phyloP scores from a whole-genome alignment of 2,888 invertebrate species.

The Cremastinae sp. region DNA sequence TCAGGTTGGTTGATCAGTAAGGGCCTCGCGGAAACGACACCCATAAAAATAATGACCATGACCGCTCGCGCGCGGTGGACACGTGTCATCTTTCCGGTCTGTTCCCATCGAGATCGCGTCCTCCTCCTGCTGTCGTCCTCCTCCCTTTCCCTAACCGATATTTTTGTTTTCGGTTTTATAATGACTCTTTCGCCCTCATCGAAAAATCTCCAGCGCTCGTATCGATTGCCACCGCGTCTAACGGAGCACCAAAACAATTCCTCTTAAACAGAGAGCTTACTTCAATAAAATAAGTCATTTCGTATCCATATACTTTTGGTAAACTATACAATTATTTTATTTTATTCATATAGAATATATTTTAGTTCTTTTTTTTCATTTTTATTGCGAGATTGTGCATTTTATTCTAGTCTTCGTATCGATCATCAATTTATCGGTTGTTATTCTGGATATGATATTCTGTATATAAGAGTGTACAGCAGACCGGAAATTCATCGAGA shows the following conservation, averaged over 20 bases:
- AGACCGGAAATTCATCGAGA: conserved; percentile 56
- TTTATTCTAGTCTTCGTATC: too few species aligned
- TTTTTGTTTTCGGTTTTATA: conserved; percentile 42
- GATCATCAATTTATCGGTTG: too few species aligned
- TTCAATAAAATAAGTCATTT: background rate
- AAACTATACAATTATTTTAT: too few species aligned
- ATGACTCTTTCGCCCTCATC: conserved; percentile 48
- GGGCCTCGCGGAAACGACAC: conserved; percentile 68
- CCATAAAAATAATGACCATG: conserved; percentile 70
- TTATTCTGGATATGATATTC: too few species aligned
- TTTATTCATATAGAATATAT: too few species aligned
- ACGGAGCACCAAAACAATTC: conserved; percentile 26
- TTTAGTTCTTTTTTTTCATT: too few species aligned
- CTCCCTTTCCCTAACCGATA: background rate
- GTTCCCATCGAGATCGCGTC: conserved; percentile 27
- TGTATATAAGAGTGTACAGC: conserved; percentile 27
- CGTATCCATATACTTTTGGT: too few species aligned
- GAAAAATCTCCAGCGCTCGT: conserved; percentile 52
- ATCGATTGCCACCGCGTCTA: conserved; percentile 42
- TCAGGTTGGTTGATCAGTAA: conserved; percentile 59
- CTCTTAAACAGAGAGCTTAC: background rate
- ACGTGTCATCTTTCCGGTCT: conserved; percentile 74
- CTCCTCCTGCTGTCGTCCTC: background rate
- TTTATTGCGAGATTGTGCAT: too few species aligned
- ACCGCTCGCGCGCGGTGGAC: conserved; percentile 62